Base-by-base conservation (phyloP, 1,140 invertebrate genomes). In the Harpegnathos saltator region DNA sequence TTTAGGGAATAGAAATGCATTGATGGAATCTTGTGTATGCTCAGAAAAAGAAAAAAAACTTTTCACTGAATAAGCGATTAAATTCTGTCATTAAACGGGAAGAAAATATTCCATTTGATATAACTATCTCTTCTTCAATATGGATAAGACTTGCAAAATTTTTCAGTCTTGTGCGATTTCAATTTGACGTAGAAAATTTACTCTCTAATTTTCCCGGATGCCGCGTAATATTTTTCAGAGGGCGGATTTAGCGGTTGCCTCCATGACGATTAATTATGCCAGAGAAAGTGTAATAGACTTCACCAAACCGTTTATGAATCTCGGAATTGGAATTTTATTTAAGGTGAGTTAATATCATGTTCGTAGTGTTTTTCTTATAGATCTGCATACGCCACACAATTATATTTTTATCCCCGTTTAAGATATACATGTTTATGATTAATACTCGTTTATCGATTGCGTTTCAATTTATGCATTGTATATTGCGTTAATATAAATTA, bases 301-400 rank as follows among this genome's bases (percentile, higher is more conserved):
- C 93, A 98, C 98, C 2, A 98, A 98, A 91, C 97, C 97, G 11
- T 98, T 98, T 93, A 97, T 98, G 97, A 97, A 97, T 91, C 95
- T 98, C 3, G 97, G 97, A 48, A 97, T 98, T 89, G 96, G 96
- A 83, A 98, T 98, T 87, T 94, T 98, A 44, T 98, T 97, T 91
- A 97, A 96, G 95, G 96, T 95, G 95, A 92, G 89, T 80, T 80
- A 66, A 71, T n/a, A 66, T 9, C 14, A 44, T 59, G 24, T 78
- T 17, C 0, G 12, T 71, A 11, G 17, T 24, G 19, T 69, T 66
- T n/a, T 14, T 44, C 24, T 69, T 15, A 29, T 17, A 29, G 38
- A 19, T 22, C 7, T 68, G 62, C 29, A 78, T 68, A 33, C 14
- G 24, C 68, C 61, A 65, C 48, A 5, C 29, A n/a, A 33, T n/a